Evolutionary conservation across 2,797 vertebrate genomes (phyloP).

Genomic region (Chelmon rostratus): DNA sequence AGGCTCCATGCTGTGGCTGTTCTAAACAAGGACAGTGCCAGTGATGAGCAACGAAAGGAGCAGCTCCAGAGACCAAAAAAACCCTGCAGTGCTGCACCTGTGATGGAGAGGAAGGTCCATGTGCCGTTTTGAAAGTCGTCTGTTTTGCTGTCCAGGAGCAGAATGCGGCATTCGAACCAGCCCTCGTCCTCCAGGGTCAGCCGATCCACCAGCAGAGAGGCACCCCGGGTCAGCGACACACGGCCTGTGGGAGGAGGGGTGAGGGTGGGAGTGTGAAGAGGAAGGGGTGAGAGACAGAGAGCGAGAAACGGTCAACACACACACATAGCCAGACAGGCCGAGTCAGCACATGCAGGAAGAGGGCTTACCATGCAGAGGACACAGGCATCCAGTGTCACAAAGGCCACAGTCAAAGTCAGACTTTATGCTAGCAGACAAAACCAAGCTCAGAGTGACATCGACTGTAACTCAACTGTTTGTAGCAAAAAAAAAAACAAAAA

Average conservation of each 20-base stretch:
- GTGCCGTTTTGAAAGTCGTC: conserved; percentile 95
- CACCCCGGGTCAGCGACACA: conserved; percentile 89
- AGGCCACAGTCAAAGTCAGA: conserved; percentile 66
- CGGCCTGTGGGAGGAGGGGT: conserved; percentile 86
- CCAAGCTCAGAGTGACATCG: conserved; percentile 3
- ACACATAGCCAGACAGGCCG: conserved; percentile 61
- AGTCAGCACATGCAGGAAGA: conserved; percentile 63
- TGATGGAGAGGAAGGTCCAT: conserved; percentile 97
- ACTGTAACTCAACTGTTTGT: conserved; percentile 8
- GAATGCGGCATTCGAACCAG: conserved; percentile 98
- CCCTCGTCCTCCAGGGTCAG: conserved; percentile 94
- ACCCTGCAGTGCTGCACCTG: conserved; percentile 84
- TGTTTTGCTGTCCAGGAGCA: conserved; percentile 91
- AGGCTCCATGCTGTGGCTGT: conserved; percentile 57
- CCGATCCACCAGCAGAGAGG: conserved; percentile 90
- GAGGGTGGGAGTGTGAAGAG: conserved; percentile 39
- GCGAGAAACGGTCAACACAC: conserved; percentile 50
- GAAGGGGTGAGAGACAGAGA: conserved; percentile 18
- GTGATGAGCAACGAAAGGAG: conserved; percentile 44
- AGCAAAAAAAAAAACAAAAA: conserved; percentile 30
- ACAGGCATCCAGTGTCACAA: conserved; percentile 52
- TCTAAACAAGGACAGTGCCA: conserved; percentile 64
- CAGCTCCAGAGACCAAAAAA: conserved; percentile 38
- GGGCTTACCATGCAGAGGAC: conserved; percentile 51
- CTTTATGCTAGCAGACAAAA: conserved; percentile 32